Evolutionary conservation across 2,113 vertebrate genomes (phyloP).

Genomic region (Equus quagga): DNA sequence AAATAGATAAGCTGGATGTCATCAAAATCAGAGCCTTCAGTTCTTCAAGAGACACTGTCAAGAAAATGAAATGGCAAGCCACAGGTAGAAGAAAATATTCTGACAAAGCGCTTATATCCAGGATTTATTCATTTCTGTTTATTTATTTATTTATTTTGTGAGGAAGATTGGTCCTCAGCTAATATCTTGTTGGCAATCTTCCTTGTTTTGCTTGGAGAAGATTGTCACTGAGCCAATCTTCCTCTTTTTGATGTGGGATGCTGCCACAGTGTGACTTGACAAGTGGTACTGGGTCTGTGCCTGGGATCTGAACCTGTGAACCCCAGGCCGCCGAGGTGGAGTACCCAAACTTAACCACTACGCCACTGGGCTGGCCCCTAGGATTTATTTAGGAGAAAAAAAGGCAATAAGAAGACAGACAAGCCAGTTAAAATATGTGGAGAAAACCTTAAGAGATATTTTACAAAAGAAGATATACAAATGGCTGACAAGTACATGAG

Average conservation of each 20-base stretch:
- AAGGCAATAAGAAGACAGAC: neutral
- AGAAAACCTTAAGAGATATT: neutral
- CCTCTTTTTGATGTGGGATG: no score
- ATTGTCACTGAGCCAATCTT: no score
- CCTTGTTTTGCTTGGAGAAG: no score
- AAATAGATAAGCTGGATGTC: neutral
- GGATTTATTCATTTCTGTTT: neutral
- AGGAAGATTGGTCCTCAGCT: no score
- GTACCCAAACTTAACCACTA: no score
- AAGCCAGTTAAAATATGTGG: slow-evolving; percentile 9
- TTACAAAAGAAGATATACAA: slow-evolving; percentile 7
- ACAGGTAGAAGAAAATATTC: slow-evolving; percentile 14
- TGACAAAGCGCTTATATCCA: neutral
- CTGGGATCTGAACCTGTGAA: no score
- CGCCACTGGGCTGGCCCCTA: neutral
- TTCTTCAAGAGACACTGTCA: slow-evolving; percentile 1
- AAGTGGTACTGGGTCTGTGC: no score
- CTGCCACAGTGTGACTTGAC: no score
- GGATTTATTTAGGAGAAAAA: neutral
- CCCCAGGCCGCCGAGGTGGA: no score
- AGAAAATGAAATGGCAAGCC: slow-evolving; percentile 32
- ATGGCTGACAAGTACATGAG: neutral
- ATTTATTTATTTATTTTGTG: no score
- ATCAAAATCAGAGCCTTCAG: neutral
- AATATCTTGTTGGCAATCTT: no score